These are phyloP conservation scores for Turnix velox DNA, from an alignment of 2,113 vertebrate species.

Conservation along the genomic window DNA sequence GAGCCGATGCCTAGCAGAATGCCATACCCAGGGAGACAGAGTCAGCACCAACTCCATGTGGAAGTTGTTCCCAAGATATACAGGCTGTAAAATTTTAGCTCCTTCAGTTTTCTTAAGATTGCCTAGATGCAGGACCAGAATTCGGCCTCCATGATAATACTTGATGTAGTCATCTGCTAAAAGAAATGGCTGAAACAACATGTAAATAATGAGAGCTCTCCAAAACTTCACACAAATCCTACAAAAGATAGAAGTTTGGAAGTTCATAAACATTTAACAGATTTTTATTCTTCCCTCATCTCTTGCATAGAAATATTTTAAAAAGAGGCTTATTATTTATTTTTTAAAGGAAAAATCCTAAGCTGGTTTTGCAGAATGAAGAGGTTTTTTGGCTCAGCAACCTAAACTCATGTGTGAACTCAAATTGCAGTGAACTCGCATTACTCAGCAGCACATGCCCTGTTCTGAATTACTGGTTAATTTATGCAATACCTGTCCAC, in stretches of 20 bases:
- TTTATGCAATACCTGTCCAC: background rate
- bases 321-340: background rate
- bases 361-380: background rate
- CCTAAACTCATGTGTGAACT: background rate
- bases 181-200: background rate
- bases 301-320: background rate
- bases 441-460: background rate
- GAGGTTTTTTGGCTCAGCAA: background rate
- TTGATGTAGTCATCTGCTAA: background rate
- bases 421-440: background rate
- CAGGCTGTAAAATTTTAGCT: background rate
- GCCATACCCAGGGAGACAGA: fast-evolving
- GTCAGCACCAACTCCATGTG: fast-evolving
- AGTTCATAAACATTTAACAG: background rate
- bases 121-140: background rate
- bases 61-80: background rate
- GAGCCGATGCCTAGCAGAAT: background rate
- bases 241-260: background rate
- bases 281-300: background rate
- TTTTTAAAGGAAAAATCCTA: background rate
- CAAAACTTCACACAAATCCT: background rate
- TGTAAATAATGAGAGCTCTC: background rate
- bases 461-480: background rate
- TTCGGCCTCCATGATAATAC: background rate
- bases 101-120: background rate